Evolutionary conservation across 2,888 invertebrate species (phyloP), one percentile per base, ranked within the genome.

Genomic region (Nudaria mundana): DNA sequence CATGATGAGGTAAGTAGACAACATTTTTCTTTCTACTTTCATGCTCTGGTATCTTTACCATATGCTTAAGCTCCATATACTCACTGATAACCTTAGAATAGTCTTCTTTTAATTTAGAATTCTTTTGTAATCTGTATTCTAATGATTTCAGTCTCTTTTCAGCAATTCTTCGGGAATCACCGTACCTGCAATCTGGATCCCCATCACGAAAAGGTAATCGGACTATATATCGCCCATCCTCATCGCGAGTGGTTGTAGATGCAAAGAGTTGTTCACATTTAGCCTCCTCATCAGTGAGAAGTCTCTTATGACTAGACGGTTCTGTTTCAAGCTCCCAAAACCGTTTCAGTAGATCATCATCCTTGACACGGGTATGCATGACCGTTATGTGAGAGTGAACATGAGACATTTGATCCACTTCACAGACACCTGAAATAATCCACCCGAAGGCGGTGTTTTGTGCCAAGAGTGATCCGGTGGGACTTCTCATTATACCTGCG

Each of bases 281-380:
- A 1, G 14, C 30, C 33, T 37, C 32, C 7, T 29, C 26, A 2
- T 30, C n/a, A 12, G 37, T 28, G 10, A 38, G 10, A 22, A 31
- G 20, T 15, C 26, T 34, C 5, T 15, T 6, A 15, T 38, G 10
- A 8, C 15, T 4, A 20, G 33, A 28, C 12, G 42, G 37, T 7
- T 42, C 42, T 24, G 24, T 23, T 15, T 30, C 34, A 11, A 30
- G 14, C 5, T 37, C 33, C 30, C 30, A 34, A 38, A 43, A 38
- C 10, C 11, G 8, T 13, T 12, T 28, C 3, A 37, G 33, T 6
- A 33, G 5, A 3, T 42, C 25, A 33, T 37, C 25, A 8, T n/a
- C n/a, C n/a, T n/a, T n/a, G n/a, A n/a, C n/a, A n/a, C n/a, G n/a
- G n/a, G n/a, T n/a, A n/a, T n/a, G n/a, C n/a, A n/a, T n/a, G n/a